These are phyloP conservation scores for Oryctes rhinoceros DNA, from an alignment of 1,140 invertebrate species.

Conservation along the genomic window DNA sequence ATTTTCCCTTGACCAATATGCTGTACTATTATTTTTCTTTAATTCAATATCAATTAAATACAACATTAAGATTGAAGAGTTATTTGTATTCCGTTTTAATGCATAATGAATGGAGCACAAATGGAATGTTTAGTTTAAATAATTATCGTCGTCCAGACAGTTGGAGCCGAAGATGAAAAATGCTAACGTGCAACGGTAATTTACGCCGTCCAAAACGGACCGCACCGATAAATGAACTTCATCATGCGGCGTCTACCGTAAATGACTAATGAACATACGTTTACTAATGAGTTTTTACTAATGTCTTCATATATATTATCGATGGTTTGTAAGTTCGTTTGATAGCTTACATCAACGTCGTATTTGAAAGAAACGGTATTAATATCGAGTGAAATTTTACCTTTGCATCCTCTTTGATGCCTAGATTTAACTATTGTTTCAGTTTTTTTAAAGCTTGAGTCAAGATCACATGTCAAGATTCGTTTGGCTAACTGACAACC, in stretches of 20 bases:
- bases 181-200: neutral
- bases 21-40: neutral
- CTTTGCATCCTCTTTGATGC: too few relatives aligned
- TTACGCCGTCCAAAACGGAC: slow-evolving; percentile 6
- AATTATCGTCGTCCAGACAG: neutral
- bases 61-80: neutral
- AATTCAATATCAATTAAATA: neutral
- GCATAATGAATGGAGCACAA: neutral
- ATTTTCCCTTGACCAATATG: neutral
- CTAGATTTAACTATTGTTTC: too few relatives aligned
- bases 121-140: slow-evolving; percentile 4
- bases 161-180: neutral
- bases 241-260: slow-evolving; percentile 35
- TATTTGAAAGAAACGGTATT: too few relatives aligned
- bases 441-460: too few relatives aligned
- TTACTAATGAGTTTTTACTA: slow-evolving; percentile 49
- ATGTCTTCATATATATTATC: slow-evolving; percentile 49
- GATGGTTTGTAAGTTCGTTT: slow-evolving; percentile 36
- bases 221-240: slow-evolving; percentile 42
- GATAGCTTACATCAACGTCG: neutral
- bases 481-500: too few relatives aligned
- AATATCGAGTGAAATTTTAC: too few relatives aligned
- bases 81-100: neutral
- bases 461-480: too few relatives aligned
- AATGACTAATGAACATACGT: slow-evolving; percentile 47